Percentiles rank a stretch among this genome's conserved stretches.
Evolutionary conservation across 2,888 invertebrate species (phyloP).

Genomic region (Melieria crassipennis): DNA sequence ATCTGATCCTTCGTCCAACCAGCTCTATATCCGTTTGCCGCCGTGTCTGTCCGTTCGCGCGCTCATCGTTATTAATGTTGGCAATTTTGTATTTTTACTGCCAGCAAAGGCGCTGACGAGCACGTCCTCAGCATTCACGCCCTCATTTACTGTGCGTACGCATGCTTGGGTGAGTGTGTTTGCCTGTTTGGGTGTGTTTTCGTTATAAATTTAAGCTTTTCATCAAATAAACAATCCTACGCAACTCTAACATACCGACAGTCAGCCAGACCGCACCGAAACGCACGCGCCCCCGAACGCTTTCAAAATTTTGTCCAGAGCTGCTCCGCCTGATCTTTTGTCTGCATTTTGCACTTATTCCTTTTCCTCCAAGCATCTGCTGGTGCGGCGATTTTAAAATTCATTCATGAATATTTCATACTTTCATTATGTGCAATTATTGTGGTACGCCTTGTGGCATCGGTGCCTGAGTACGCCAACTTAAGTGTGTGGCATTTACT

Average conservation of each 20-base stretch:
- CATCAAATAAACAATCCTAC: conserved; percentile 10
- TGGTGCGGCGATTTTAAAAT: conserved; percentile 12
- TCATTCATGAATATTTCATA: conserved; percentile 34
- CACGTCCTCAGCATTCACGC: not conserved
- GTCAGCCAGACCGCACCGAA: not conserved
- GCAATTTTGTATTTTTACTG: conserved; percentile 11
- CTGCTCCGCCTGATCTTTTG: not conserved
- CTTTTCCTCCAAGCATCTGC: not conserved
- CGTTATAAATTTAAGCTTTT: conserved; percentile 7
- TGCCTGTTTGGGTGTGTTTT: not conserved
- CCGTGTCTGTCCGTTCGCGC: not conserved
- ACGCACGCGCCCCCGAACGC: not conserved
- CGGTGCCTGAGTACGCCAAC: too few species aligned
- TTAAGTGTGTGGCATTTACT: too few species aligned
- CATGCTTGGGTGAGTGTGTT: not conserved
- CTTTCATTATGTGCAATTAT: conserved; percentile 34
- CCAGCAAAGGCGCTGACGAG: not conserved
- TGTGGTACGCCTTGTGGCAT: not conserved
- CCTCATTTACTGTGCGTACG: not conserved
- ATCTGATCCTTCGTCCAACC: not conserved
- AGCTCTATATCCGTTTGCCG: not conserved
- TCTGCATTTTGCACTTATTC: not conserved
- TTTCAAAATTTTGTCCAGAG: not conserved
- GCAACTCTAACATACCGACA: not conserved
- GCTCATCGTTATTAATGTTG: conserved; percentile 5